Evolutionary conservation across 2,113 vertebrate genomes (phyloP).

Genomic region (Dicrurus megarhynchus): DNA sequence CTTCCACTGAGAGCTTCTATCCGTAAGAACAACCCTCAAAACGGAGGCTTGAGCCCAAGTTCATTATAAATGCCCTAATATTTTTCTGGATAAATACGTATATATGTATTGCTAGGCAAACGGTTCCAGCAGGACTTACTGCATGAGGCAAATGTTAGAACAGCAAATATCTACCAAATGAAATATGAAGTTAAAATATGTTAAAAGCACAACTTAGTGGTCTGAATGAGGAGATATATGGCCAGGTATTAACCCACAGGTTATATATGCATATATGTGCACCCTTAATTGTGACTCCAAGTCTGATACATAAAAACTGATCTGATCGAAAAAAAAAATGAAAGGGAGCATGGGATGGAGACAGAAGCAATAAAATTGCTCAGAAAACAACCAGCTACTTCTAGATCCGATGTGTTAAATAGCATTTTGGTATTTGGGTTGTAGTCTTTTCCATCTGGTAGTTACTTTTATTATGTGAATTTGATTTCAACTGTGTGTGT

Average conservation of each 20-base stretch:
- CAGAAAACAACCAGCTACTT: neutral
- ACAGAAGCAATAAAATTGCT: neutral
- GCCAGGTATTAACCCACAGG: neutral
- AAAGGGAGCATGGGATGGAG: accelerated
- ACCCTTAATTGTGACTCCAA: neutral
- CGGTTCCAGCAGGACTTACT: neutral
- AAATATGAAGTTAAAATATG: neutral
- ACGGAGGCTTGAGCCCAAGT: neutral
- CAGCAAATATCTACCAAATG: neutral
- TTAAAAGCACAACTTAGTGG: neutral
- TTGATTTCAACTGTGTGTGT: neutral
- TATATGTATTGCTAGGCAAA: neutral
- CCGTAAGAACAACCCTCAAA: neutral
- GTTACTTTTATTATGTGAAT: neutral
- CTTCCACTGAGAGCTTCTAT: neutral
- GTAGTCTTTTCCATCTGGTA: neutral
- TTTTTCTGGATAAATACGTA: neutral
- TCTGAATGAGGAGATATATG: neutral
- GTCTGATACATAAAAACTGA: neutral
- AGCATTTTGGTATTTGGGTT: neutral
- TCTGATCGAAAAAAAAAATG: neutral
- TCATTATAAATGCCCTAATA: neutral
- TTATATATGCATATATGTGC: accelerated
- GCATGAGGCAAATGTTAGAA: neutral
- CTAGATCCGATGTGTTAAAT: neutral